A percentile compares a stretch with the other conserved stretches of the same genome.
Conservation (phyloP, 2,113 vertebrate species). For the Oreocharis arfaki region DNA sequence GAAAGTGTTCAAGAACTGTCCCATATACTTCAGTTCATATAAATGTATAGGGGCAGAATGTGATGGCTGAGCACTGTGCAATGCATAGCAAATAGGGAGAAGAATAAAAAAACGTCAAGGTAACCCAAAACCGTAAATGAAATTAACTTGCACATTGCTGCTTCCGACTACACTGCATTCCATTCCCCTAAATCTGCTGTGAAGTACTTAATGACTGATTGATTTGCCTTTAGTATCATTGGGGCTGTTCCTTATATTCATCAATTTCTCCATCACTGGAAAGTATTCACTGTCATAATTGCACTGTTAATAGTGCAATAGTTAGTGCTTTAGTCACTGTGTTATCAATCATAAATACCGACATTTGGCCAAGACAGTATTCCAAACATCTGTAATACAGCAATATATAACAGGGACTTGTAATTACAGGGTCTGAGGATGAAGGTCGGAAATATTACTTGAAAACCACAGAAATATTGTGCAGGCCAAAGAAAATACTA, state of each 20-base stretch:
- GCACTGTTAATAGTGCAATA: background rate
- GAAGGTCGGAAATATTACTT: background rate
- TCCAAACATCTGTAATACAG: background rate
- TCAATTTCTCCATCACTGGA: background rate
- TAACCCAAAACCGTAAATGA: background rate
- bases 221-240: background rate
- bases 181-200: background rate
- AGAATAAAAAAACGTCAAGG: background rate
- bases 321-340: background rate
- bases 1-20: background rate
- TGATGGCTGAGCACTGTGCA: background rate
- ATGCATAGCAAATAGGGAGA: background rate
- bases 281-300: background rate
- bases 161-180: background rate
- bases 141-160: background rate
- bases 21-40: background rate
- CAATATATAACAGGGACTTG: background rate
- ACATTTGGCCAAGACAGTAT: background rate
- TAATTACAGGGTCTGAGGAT: background rate
- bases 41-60: background rate
- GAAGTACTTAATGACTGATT: background rate
- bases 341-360: background rate
- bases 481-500: background rate
- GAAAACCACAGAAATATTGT: background rate
- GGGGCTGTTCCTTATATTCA: background rate